Evolutionary conservation across 2,888 invertebrate species (phyloP).

Genomic region (Drosophila ezoana): DNA sequence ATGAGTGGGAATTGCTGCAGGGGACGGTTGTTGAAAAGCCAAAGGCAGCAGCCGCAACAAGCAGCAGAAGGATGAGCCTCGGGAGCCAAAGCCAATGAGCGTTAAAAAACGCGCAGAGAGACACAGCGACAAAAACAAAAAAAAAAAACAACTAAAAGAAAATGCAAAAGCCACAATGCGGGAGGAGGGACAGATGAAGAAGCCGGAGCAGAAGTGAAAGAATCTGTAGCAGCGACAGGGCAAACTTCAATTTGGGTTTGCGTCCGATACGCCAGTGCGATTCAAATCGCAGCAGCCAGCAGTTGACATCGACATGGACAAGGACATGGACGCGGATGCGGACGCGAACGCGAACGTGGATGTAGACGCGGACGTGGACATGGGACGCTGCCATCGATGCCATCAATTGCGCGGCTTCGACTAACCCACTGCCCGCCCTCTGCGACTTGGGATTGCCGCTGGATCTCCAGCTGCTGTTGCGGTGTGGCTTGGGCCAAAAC

Average conservation of each 20-base stretch:
- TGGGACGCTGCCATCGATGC: constrained; percentile 58
- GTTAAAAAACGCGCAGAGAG: constrained; percentile 62
- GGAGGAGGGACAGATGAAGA: not conserved
- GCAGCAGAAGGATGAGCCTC: constrained; percentile 45
- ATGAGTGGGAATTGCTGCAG: constrained; percentile 14
- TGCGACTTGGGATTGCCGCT: constrained; percentile 2
- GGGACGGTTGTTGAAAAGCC: constrained; percentile 49
- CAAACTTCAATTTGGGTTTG: constrained; percentile 75
- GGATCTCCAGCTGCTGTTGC: constrained; percentile 26
- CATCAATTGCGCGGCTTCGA: constrained; percentile 64
- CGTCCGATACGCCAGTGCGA: constrained; percentile 62
- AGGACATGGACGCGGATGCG: constrained; percentile 28
- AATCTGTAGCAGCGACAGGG: constrained; percentile 47
- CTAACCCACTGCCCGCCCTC: not conserved
- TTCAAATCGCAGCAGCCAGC: constrained; percentile 71
- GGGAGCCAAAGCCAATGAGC: constrained; percentile 66
- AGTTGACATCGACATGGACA: constrained; percentile 50
- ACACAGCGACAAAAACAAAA: constrained; percentile 23
- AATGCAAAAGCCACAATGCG: constrained; percentile 22
- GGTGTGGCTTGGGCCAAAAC: constrained; percentile 50
- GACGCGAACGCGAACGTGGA: constrained; percentile 11
- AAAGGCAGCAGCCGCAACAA: constrained; percentile 66
- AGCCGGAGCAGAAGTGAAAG: constrained; percentile 21
- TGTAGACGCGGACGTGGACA: constrained; percentile 10
- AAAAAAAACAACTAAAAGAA: constrained; percentile 15